Conservation (phyloP, 2,797 vertebrate species). For the Antrozous pallidus region DNA sequence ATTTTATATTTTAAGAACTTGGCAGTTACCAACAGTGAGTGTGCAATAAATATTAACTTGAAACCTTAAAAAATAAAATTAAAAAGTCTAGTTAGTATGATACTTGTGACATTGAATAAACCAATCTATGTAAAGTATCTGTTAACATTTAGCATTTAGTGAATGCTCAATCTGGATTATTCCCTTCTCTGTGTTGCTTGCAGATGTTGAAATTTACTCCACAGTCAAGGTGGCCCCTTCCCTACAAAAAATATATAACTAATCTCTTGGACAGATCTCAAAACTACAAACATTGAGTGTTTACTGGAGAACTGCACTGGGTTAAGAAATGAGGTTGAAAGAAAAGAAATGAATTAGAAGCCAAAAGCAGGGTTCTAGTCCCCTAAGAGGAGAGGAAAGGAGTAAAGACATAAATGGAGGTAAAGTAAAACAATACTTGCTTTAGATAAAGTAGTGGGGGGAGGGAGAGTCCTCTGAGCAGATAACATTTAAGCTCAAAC, state of each 20-base stretch:
- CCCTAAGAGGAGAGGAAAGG: not conserved
- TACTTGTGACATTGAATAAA: not conserved
- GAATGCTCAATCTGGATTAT: not conserved
- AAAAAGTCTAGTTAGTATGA: not conserved
- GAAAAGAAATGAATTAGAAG: not conserved
- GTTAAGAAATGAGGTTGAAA: not conserved
- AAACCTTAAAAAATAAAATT: not conserved
- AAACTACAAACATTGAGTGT: not conserved
- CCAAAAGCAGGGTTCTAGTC: not conserved
- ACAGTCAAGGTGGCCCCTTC: not conserved
- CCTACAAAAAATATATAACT: not conserved
- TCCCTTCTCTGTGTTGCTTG: not conserved
- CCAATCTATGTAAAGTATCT: not conserved
- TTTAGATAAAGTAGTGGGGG: not conserved
- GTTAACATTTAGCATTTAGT: not conserved
- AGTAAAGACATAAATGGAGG: not conserved
- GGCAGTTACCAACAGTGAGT: not conserved
- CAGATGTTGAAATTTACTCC: not conserved
- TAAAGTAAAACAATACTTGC: not conserved
- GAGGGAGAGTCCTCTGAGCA: not conserved
- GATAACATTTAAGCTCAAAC: conserved; percentile 2
- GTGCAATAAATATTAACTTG: not conserved
- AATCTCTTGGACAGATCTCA: not conserved
- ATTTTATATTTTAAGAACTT: not conserved
- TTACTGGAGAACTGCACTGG: not conserved